Evolutionary conservation across 2,888 invertebrate species (phyloP), one percentile per base, ranked within the genome.

Genomic region (Gibbula magus): DNA sequence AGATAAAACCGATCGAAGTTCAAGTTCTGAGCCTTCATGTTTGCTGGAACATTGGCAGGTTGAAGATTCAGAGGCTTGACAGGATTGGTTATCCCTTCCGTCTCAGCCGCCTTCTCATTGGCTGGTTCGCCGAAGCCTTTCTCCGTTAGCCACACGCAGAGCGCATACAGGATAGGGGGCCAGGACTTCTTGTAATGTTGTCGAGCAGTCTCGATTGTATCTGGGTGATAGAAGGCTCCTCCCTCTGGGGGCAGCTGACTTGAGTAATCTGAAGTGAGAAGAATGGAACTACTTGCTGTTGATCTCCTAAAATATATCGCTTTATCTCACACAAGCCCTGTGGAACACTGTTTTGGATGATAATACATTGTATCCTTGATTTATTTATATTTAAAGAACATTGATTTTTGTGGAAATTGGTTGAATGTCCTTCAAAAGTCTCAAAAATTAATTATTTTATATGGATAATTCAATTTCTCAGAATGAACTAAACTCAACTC

Each of bases 181-280:
- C 99, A 99, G 0, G 97, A 96, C 87, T 96, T 95, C 25, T 95
- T 95, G 93, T 99, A 99, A 93, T 99, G 98, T 20, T 96, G 96
- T 75, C 98, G 95, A 0, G 98, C 97, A 13, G 96, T 96, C 67
- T 99, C 98, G 89, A 97, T 97, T 0, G 98, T 98, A 91, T 99
- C 99, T 39, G 97, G 97, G 0, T 98, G 98, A 93, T 99, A 99
- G 94, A 99, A 99, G 20, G 99, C 97, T 4, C 99, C 99, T 76
- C 99, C 99, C 75, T 93, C 93, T 53, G 90, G 81, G 25, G 93
- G 93, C 80, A 99, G 94, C 92, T 99, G 99, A 82, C 97, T 97
- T 1, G 96, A 96, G 93, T 98, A 99, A 93, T 99, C 98, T 95
- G 83, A n/a, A 79, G 35, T 7, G 8, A 10, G n/a, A n/a, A 56